These are phyloP conservation scores for Alsophila aescularia DNA, from an alignment of 2,888 invertebrate genomes.

Conservation along the genomic window DNA sequence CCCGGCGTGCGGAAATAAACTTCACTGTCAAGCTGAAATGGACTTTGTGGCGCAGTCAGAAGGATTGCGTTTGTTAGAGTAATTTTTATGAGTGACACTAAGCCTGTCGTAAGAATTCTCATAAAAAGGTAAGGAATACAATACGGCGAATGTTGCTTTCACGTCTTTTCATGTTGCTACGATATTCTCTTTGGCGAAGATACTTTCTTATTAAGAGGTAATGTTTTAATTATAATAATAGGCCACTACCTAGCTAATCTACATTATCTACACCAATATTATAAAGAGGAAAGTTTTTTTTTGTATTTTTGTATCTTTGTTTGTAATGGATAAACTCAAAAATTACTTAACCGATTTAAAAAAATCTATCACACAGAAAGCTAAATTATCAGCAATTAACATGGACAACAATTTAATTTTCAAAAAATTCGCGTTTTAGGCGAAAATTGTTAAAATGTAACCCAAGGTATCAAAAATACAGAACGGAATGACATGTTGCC, in stretches of 20 bases:
- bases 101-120: conserved; percentile 42
- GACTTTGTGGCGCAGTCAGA: conserved; percentile 29
- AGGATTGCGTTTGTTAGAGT: conserved; percentile 32
- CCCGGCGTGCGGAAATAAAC: conserved; percentile 24
- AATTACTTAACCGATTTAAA: too few species aligned
- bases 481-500: too few species aligned
- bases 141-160: conserved; percentile 36
- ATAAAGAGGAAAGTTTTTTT: too few species aligned
- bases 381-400: too few species aligned
- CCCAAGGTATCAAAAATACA: too few species aligned
- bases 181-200: conserved; percentile 6
- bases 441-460: too few species aligned
- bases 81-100: conserved; percentile 38
- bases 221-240: not conserved
- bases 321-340: too few species aligned
- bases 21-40: conserved; percentile 21
- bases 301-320: too few species aligned
- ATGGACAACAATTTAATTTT: too few species aligned
- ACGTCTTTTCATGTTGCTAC: conserved; percentile 29
- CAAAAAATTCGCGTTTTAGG: too few species aligned
- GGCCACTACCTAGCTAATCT: not conserved
- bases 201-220: not conserved
- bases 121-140: conserved; percentile 40
- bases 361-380: too few species aligned
- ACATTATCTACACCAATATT: too few species aligned